Base-by-base conservation (phyloP, 2,888 invertebrate genomes). In the Kryphioiulus occultus region DNA sequence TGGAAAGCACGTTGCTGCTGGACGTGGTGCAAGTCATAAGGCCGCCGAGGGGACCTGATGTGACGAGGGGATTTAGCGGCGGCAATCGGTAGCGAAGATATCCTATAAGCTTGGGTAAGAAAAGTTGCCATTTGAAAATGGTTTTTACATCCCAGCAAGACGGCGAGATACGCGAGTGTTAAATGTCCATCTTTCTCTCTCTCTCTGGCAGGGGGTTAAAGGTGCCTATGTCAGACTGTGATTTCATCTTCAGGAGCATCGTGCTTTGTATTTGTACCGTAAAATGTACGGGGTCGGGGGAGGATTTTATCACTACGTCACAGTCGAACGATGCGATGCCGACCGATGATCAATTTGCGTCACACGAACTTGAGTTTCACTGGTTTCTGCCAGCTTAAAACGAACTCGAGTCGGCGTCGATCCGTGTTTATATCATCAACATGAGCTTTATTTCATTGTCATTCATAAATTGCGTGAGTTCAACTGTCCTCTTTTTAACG, bases 201-300 rank as follows among this genome's bases (percentile, higher is more conserved):
- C 19, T 47, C 47, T 86, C 17, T 32, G 17, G n/a, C 30, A 86
- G 86, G 47, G 47, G 47, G 53, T 44, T 30, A 44, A 86, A 47
- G 86, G 86, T 86, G 86, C 86, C 86, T 86, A 86, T 59, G 86
- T 86, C 53, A 44, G 86, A 86, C 86, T 86, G 86, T 86, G 86
- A 86, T 86, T 86, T 86, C 86, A 86, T 85, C 44, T 44, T 42
- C 44, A 85, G 15, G 39, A 85, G 85, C 44, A 85, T 85, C 42
- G 26, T 85, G 78, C 78, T 78, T 78, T 30, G 78, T 78, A 17
- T 78, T 78, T 78, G 78, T 78, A 78, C 78, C 30, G 26, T 78
- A 78, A 78, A 30, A 78, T 17, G 4, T 30, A 78, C 26, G 78
- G 78, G 30, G 30, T 15, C 17, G 26, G 12, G 59, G 78, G 78